Conservation (phyloP, 2,113 vertebrate species). For the Sprattus sprattus region DNA sequence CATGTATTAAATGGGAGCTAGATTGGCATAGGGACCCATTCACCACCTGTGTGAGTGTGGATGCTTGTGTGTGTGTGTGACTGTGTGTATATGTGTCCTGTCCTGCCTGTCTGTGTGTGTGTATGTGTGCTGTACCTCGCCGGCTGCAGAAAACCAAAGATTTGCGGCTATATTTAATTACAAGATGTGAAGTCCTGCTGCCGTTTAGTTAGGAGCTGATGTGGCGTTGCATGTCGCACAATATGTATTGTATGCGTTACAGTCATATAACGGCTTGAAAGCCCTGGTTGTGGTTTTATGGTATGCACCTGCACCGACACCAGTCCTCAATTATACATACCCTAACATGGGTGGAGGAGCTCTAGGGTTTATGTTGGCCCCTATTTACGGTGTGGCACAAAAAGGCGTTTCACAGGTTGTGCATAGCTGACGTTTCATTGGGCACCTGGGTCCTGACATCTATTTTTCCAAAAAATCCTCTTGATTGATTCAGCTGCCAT, state of each 20-base stretch:
- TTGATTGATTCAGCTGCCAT: conserved; percentile 20
- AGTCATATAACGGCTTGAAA: conserved; percentile 32
- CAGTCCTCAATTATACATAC: conserved; percentile 33
- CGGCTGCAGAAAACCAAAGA: not conserved
- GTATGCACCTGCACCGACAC: conserved; percentile 41
- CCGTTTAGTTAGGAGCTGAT: conserved; percentile 8
- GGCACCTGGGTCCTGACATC: conserved; percentile 36
- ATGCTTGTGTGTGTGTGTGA: not conserved
- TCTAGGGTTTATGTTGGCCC: not conserved
- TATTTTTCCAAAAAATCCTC: not conserved
- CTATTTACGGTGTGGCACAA: not conserved
- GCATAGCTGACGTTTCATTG: conserved; percentile 25
- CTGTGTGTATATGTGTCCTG: no score
- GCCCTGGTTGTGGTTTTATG: conserved; percentile 47
- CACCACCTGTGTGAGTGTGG: not conserved
- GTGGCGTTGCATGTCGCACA: conserved; percentile 29
- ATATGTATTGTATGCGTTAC: conserved; percentile 32
- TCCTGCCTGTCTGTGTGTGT: not conserved
- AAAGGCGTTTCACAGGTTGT: not conserved
- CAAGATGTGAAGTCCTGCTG: not conserved
- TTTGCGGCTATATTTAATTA: not conserved
- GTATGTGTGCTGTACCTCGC: not conserved
- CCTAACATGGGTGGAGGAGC: not conserved
- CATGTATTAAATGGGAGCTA: not conserved
- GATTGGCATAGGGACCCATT: not conserved